These are phyloP conservation scores for Microcebus jonahi DNA, from an alignment of 2,113 vertebrate genomes.

Conservation along the genomic window DNA sequence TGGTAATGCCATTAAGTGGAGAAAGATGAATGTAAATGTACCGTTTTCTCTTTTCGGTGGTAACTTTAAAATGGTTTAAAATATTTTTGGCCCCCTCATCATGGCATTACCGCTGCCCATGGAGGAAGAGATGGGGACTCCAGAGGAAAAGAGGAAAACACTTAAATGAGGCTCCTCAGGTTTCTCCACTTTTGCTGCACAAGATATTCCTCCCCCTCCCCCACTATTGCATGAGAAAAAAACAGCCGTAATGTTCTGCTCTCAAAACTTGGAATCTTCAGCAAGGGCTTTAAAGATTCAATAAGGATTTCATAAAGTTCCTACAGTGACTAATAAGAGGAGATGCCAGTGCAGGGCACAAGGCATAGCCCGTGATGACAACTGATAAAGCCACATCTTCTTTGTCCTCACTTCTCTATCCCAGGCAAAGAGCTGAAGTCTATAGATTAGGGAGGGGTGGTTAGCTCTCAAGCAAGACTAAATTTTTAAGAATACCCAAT, in stretches of 20 bases:
- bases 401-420: fast-evolving
- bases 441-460: fast-evolving
- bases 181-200: constrained; percentile 5
- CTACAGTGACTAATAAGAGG: background rate
- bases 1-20: constrained; percentile 76
- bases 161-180: constrained; percentile 3
- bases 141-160: background rate
- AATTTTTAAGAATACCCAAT: background rate
- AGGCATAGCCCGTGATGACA: background rate
- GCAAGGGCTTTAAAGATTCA: background rate
- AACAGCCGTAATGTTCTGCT: background rate
- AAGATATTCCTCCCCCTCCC: background rate
- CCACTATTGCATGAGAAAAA: background rate
- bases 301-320: background rate
- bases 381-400: fast-evolving
- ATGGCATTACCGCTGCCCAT: background rate
- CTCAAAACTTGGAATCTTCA: constrained; percentile 21
- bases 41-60: constrained; percentile 69
- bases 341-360: background rate
- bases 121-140: background rate
- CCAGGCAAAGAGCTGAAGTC: background rate
- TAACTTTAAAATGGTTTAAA: constrained; percentile 61
- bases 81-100: background rate
- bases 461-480: background rate
- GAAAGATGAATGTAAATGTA: constrained; percentile 77